Evolutionary conservation across 2,797 vertebrate genomes (phyloP), one percentile per base, ranked within the genome.

Genomic region (Anguilla anguilla): DNA sequence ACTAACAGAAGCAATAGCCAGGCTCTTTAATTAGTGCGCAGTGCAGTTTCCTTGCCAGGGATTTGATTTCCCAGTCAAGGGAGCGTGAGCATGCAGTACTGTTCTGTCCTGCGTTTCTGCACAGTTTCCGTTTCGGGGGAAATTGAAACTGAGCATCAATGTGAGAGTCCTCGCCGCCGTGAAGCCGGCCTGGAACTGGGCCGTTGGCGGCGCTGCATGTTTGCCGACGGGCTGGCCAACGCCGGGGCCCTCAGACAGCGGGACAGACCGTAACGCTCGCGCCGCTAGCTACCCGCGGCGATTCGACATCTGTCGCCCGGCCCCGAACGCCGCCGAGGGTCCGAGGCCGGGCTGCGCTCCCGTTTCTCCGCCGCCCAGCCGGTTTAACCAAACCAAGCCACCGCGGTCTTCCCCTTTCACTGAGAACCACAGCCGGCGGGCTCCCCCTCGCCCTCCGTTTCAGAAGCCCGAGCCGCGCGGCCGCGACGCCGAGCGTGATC

Each of bases 21-120:
- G 43, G 2, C 35, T 35, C 86, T 83, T 85, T 72, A 51, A 46
- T 46, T 35, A 85, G 72, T 86, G 82, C 82, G 64, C 87, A 85
- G 55, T 83, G 72, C 43, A 86, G 53, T 35, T 79, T 77, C 51
- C 13, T 55, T 59, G 31, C 69, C 53, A 22, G 28, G 31, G 35
- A 6, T 43, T 85, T 77, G 19, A 64, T 79, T 74, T 59, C 53
- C 67, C 2, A n/a, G 49, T 61, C 61, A n/a, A 74, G 57, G 55
- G 59, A 51, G 35, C 46, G 35, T 46, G 17, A 9, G 10, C 4
- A 6, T 49, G 22, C 25, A 81, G 19, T 25, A 11, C 39, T 49
- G 43, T 2, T 51, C 72, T 43, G 31, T 39, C 43, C 74, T 49
- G 77, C 11, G 39, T 81, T 25, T 19, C 22, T 49, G 77, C 22